Percentiles rank a stretch among this genome's conserved stretches.
These are phyloP conservation scores for Otus sunia DNA, from an alignment of 2,113 vertebrate genomes.

Conservation along the genomic window DNA sequence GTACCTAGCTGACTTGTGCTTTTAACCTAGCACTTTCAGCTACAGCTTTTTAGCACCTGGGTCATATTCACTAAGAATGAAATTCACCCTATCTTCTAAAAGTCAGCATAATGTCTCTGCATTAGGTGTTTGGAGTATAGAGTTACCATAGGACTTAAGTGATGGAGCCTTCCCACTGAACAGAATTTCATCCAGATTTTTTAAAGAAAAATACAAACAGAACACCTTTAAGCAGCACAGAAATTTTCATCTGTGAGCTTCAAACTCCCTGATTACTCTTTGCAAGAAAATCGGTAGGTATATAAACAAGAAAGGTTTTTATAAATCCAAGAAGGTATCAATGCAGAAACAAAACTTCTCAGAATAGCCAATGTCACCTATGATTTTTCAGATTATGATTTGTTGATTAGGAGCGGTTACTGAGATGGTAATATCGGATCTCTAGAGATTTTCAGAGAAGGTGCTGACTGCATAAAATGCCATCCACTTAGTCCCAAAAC, in stretches of 20 bases:
- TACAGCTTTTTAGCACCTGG: conserved; percentile 12
- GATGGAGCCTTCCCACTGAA: background rate
- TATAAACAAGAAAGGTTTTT: background rate
- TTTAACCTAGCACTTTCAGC: conserved; percentile 39
- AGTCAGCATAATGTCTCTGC: background rate
- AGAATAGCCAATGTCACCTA: background rate
- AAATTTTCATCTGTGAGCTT: background rate
- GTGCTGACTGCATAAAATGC: background rate
- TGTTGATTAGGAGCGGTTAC: background rate
- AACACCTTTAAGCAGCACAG: background rate
- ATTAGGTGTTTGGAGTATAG: background rate
- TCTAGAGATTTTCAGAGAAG: background rate
- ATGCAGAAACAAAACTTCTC: background rate
- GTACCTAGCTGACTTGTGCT: background rate
- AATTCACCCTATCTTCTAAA: background rate
- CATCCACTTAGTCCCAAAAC: background rate
- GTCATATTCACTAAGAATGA: background rate
- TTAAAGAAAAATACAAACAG: background rate
- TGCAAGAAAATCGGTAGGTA: background rate
- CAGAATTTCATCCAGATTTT: background rate
- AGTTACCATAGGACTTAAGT: background rate
- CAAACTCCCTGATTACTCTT: background rate
- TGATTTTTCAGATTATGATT: background rate
- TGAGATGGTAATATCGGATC: rapidly evolving
- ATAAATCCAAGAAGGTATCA: background rate